A percentile compares a stretch with the other conserved stretches of the same genome.
These are phyloP conservation scores for Chelonus formosanus DNA, from an alignment of 2,888 invertebrate species.

Conservation along the genomic window DNA sequence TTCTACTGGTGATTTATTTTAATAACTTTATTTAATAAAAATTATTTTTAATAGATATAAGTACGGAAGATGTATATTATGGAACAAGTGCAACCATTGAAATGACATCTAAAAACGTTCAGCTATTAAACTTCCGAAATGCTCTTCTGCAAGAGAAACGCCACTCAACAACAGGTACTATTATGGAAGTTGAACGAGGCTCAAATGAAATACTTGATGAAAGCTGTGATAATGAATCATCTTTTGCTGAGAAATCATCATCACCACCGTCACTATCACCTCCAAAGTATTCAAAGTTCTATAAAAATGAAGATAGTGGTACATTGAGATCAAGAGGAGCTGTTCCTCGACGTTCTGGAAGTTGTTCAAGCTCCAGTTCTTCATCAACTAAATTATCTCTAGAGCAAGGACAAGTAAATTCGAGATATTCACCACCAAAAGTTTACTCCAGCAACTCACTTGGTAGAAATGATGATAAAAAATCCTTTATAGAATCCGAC, in stretches of 20 bases:
- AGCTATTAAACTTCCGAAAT: slow-evolving; percentile 58
- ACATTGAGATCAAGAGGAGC: slow-evolving; percentile 62
- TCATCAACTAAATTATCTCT: slow-evolving; percentile 51
- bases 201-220: slow-evolving; percentile 3
- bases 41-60: background rate
- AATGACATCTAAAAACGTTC: slow-evolving; percentile 62
- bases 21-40: slow-evolving; percentile 1
- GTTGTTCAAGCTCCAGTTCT: slow-evolving; percentile 55
- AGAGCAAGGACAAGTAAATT: slow-evolving; percentile 24
- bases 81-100: slow-evolving; percentile 60
- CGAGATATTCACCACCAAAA: slow-evolving; percentile 34
- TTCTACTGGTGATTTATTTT: slow-evolving; percentile 13
- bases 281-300: slow-evolving; percentile 39
- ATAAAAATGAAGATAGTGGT: slow-evolving; percentile 44
- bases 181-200: slow-evolving; percentile 38
- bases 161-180: slow-evolving; percentile 44
- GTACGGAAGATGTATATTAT: slow-evolving; percentile 53
- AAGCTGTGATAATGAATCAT: background rate
- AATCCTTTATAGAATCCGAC: slow-evolving; percentile 14
- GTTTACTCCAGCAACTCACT: slow-evolving; percentile 18
- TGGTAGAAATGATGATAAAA: slow-evolving; percentile 16
- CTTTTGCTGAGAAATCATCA: background rate
- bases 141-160: slow-evolving; percentile 44
- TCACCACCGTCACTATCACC: slow-evolving; percentile 54
- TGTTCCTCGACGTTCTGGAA: slow-evolving; percentile 52